Evolutionary conservation across 2,888 invertebrate species (phyloP).

Genomic region (Formica aserva): DNA sequence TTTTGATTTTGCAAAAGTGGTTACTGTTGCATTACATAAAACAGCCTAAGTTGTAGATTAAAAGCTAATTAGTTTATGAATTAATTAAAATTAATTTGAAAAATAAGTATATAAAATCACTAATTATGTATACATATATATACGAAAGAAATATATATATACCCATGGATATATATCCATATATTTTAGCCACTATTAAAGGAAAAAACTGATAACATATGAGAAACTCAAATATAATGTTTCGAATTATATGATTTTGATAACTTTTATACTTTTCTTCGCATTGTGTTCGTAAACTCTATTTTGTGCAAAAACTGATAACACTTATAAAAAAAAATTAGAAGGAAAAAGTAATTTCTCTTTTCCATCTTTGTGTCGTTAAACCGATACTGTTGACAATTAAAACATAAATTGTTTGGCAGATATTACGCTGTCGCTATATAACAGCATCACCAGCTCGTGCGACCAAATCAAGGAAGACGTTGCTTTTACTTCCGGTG

Average conservation of each 20-base stretch:
- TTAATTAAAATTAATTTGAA: not conserved
- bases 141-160: too few species aligned
- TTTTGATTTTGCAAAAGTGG: not conserved
- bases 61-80: not conserved
- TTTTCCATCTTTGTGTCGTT: slow-evolving; percentile 22
- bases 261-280: not conserved
- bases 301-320: not conserved
- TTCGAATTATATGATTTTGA: not conserved
- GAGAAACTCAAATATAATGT: not conserved
- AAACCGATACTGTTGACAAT: slow-evolving; percentile 36
- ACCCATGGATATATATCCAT: too few species aligned
- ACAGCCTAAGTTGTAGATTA: not conserved
- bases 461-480: slow-evolving; percentile 52
- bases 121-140: not conserved
- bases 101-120: not conserved
- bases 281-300: not conserved
- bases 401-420: slow-evolving; percentile 46
- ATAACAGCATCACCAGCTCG: not conserved
- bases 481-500: slow-evolving; percentile 56
- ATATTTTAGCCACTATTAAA: not conserved
- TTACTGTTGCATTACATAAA: not conserved
- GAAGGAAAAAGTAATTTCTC: slow-evolving; percentile 14
- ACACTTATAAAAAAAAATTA: not conserved
- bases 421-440: not conserved
- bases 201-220: not conserved